phyloP scores from a whole-genome alignment of 2,113 vertebrate genomes.

The Hippocampus comes region DNA sequence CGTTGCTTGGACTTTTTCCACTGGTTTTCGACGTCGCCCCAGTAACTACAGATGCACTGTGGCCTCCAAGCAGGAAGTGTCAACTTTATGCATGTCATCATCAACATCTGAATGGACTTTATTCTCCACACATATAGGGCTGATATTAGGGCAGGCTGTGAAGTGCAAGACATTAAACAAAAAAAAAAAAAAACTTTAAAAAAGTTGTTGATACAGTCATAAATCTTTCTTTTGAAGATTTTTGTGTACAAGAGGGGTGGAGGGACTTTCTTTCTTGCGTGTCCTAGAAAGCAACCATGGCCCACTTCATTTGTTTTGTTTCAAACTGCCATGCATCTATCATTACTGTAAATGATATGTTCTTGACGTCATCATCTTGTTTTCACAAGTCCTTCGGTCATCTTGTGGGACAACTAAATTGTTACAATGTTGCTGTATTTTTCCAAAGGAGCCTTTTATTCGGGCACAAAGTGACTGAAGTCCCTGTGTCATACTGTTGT shows the following conservation, averaged over 20 bases:
- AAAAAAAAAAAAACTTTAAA: not conserved
- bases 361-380: not conserved
- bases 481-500: no score
- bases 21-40: constrained; percentile 24
- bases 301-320: not conserved
- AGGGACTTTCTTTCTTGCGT: constrained; percentile 4
- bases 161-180: not conserved
- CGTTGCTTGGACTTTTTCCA: constrained; percentile 42
- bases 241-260: not conserved
- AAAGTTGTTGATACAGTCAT: constrained; percentile 12
- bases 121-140: not conserved
- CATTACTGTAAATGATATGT: not conserved
- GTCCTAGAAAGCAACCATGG: not conserved
- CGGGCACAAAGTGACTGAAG: not conserved
- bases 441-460: not conserved
- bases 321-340: not conserved
- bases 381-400: not conserved
- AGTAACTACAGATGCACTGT: constrained; percentile 37
- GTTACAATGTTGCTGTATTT: not conserved
- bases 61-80: constrained; percentile 7
- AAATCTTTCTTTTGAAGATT: constrained; percentile 14
- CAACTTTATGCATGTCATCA: not conserved
- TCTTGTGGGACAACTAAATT: not conserved
- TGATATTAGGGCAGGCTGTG: not conserved
- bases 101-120: not conserved